Percentiles rank a stretch among this genome's conserved stretches.
These are phyloP conservation scores for Timandra comae DNA, from an alignment of 2,888 invertebrate species.

Conservation along the genomic window DNA sequence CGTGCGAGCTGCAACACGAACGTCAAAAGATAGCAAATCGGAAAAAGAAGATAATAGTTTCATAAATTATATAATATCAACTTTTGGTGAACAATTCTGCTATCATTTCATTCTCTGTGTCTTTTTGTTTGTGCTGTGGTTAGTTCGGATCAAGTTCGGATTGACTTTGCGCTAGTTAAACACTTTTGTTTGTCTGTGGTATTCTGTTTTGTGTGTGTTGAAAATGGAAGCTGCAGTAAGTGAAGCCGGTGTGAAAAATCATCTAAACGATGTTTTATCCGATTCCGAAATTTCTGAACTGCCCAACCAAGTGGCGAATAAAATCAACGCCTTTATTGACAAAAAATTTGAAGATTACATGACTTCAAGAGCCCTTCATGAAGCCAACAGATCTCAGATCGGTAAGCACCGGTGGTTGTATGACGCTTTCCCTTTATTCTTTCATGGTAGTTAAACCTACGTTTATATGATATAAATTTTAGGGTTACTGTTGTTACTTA, in stretches of 20 bases:
- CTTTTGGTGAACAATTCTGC: too few species aligned
- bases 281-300: conserved; percentile 53
- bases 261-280: conserved; percentile 63
- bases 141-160: too few species aligned
- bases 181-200: conserved; percentile 3
- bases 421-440: conserved; percentile 29
- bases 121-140: too few species aligned
- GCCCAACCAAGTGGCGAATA: conserved; percentile 58
- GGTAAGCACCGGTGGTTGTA: conserved; percentile 69
- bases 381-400: conserved; percentile 79
- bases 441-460: too few species aligned
- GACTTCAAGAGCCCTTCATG: conserved; percentile 84
- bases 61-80: too few species aligned
- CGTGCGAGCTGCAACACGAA: too few species aligned
- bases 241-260: conserved; percentile 64
- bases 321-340: conserved; percentile 76
- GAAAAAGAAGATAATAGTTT: too few species aligned
- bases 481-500: too few species aligned
- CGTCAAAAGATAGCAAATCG: too few species aligned
- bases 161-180: too few species aligned
- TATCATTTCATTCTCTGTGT: too few species aligned
- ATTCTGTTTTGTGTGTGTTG: conserved; percentile 19
- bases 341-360: conserved; percentile 82
- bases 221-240: conserved; percentile 66
- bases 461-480: too few species aligned